Evolutionary conservation across 2,113 vertebrate species (phyloP).

Genomic region (Mastomys natalensis): DNA sequence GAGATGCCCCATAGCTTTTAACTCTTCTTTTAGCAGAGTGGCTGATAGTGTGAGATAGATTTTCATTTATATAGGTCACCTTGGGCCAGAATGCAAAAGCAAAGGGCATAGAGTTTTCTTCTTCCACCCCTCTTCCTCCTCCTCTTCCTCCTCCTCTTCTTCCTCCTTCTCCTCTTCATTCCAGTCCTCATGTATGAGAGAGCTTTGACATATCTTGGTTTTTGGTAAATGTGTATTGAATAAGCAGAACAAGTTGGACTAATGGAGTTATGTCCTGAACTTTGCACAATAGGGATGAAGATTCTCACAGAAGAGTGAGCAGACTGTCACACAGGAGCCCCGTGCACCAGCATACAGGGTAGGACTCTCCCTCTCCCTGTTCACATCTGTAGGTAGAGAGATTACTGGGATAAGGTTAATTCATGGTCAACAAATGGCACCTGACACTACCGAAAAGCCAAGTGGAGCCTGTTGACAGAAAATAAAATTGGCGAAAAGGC

Average conservation of each 20-base stretch:
- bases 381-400: background rate
- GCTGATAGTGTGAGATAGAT: background rate
- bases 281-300: background rate
- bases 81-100: background rate
- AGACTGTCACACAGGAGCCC: background rate
- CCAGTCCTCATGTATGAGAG: background rate
- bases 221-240: background rate
- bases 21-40: conserved; percentile 24
- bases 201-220: background rate
- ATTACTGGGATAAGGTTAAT: background rate
- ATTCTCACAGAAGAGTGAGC: background rate
- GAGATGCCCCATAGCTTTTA: background rate
- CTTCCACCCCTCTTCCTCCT: background rate
- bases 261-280: background rate
- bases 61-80: conserved; percentile 24
- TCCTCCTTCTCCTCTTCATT: background rate
- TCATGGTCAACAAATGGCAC: background rate
- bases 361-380: background rate
- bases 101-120: background rate
- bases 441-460: background rate
- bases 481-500: background rate
- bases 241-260: conserved; percentile 3
- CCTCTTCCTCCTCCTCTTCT: background rate
- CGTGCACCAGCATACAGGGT: background rate
- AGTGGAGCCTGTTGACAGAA: background rate